Base-by-base conservation (phyloP, 2,113 vertebrate species). In the Ursus arctos region DNA sequence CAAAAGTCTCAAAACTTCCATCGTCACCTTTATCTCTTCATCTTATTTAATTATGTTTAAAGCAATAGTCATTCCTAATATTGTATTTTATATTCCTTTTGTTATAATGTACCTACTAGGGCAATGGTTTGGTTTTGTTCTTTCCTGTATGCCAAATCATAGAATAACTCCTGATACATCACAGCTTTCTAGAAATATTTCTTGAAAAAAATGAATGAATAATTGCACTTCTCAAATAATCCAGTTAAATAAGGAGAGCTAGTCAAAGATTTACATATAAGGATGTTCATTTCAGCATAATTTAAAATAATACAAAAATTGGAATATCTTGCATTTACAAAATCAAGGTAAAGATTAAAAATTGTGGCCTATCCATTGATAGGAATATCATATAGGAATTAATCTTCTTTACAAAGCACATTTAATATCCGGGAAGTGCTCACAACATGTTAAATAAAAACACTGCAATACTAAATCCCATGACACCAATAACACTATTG, bases 361-460 rank as follows among this genome's bases (percentile, higher is more conserved):
- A 43, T 43, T 22, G 7, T 84, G 63, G 19, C 74, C 57, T 93
- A 43, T 57, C 14, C 51, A 51, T 43, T 88, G n/a, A 69, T 76
- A 67, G 24, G 65, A 94, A 22, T 76, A 94, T 57, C 72, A 71
- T 33, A 74, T 47, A 95, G 31, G 1, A 85, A 77, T 93, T 96
- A 79, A 87, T 89, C 74, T 87, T 72, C 40, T 77, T 83, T 67
- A 51, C 2, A 36, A 51, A 71, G 40, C 74, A 71, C 12, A 86
- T 53, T 81, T 79, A 47, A 12, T 77, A 89, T 72, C 19, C 31
- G n/a, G 6, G n/a, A 89, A 82, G 72, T 74, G 1, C 3, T 40
- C 28, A 53, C 5, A 53, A 10, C 7, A 71, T 71, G 12, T 80
- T 93, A 85, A 82, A 71, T 79, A 77, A 69, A 93, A 94, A 67